These are phyloP conservation scores for Calameuta idolon DNA, from an alignment of 2,888 invertebrate species.

Conservation along the genomic window DNA sequence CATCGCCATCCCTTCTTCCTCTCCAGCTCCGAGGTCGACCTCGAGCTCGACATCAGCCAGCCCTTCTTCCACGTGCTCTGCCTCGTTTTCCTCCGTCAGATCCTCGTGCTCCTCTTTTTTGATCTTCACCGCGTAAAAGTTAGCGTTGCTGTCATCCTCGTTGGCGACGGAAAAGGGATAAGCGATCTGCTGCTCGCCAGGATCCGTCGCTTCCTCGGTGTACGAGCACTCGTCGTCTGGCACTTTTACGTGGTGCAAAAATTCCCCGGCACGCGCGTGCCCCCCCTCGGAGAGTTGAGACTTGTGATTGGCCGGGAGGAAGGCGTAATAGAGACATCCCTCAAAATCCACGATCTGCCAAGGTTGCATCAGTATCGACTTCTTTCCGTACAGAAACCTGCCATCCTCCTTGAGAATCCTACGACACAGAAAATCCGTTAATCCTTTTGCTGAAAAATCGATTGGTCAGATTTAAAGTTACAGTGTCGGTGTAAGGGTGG, in stretches of 20 bases:
- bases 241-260: conserved; percentile 9
- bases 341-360: conserved; percentile 55
- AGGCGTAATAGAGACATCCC: conserved; percentile 51
- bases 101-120: conserved; percentile 1
- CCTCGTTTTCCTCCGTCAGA: background rate
- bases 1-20: conserved; percentile 36
- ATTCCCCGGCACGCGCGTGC: background rate
- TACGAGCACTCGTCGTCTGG: conserved; percentile 11
- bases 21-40: conserved; percentile 16
- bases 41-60: background rate
- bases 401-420: conserved; percentile 33
- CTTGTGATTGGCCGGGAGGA: conserved; percentile 39
- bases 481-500: too few species aligned
- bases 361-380: conserved; percentile 50
- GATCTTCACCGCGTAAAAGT: conserved; percentile 9
- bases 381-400: conserved; percentile 47
- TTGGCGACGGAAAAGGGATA: background rate
- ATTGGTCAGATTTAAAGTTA: too few species aligned
- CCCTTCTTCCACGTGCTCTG: conserved; percentile 20
- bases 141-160: conserved; percentile 7
- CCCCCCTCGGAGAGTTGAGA: background rate
- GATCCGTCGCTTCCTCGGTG: conserved; percentile 1
- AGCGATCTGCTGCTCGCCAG: background rate
- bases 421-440: conserved; percentile 12
- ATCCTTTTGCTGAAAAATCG: too few species aligned